A percentile compares a stretch with the other conserved stretches of the same genome.
These are phyloP conservation scores for Ceuthmochares aereus DNA, from an alignment of 2,113 vertebrate genomes.

Conservation along the genomic window DNA sequence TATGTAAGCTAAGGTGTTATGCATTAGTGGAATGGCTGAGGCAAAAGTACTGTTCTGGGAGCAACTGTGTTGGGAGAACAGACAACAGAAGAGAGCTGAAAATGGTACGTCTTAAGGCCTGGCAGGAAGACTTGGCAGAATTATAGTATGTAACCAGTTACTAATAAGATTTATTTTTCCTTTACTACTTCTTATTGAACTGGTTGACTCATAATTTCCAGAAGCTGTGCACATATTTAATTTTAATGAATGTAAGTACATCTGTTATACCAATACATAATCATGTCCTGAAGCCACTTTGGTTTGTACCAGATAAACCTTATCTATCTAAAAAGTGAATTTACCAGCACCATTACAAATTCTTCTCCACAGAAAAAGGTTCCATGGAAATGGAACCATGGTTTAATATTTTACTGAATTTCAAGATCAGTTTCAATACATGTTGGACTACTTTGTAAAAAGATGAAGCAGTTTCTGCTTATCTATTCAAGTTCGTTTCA, in stretches of 20 bases:
- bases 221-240: neutral
- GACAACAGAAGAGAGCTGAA: neutral
- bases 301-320: neutral
- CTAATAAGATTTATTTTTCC: constrained; percentile 3
- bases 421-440: neutral
- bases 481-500: neutral
- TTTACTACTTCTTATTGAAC: neutral
- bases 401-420: neutral
- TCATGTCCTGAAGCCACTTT: neutral
- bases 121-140: neutral
- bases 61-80: neutral
- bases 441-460: neutral
- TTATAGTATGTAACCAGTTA: neutral
- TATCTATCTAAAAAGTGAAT: neutral
- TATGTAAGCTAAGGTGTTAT: neutral
- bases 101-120: neutral
- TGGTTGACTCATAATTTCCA: neutral
- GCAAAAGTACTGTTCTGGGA: neutral
- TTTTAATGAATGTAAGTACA: neutral
- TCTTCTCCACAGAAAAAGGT: neutral
- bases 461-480: neutral
- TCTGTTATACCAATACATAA: neutral
- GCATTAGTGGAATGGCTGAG: neutral
- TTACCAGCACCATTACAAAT: constrained; percentile 11
- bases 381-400: neutral